Evolutionary conservation across 2,113 vertebrate genomes (phyloP).

Genomic region (Sitta europaea): DNA sequence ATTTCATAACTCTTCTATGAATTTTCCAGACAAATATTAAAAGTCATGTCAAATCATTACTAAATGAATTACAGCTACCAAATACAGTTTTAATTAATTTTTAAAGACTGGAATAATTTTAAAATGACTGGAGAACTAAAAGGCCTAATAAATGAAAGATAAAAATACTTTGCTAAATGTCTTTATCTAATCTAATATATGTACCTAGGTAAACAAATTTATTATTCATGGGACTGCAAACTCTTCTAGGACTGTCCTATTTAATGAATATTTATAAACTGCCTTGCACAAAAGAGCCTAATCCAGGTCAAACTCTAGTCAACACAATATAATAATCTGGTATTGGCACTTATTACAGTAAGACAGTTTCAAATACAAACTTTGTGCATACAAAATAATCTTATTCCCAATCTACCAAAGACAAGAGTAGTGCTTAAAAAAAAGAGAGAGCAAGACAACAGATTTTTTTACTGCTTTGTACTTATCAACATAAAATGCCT

Average conservation of each 20-base stretch:
- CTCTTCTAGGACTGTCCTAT: not conserved
- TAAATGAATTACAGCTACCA: not conserved
- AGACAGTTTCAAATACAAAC: not conserved
- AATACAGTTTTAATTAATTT: not conserved
- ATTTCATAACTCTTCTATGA: not conserved
- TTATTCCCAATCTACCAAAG: not conserved
- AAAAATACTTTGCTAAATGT: not conserved
- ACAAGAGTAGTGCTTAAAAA: not conserved
- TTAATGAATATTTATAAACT: conserved; percentile 1
- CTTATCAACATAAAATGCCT: not conserved
- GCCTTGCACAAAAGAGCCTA: not conserved
- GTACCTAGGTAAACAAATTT: not conserved
- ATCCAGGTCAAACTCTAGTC: not conserved
- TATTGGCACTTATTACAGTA: not conserved
- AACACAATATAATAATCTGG: not conserved
- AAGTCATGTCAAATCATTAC: not conserved
- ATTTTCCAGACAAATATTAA: not conserved
- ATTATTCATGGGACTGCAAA: not conserved
- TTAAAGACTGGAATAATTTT: not conserved
- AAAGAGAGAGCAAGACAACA: not conserved
- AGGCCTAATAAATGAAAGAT: not conserved
- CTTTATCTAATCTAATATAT: not conserved
- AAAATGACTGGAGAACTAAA: not conserved
- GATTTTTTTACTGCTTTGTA: not conserved
- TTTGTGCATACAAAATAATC: not conserved